Evolutionary conservation across 2,113 vertebrate species (phyloP).

Genomic region (Notothenia rossii): DNA sequence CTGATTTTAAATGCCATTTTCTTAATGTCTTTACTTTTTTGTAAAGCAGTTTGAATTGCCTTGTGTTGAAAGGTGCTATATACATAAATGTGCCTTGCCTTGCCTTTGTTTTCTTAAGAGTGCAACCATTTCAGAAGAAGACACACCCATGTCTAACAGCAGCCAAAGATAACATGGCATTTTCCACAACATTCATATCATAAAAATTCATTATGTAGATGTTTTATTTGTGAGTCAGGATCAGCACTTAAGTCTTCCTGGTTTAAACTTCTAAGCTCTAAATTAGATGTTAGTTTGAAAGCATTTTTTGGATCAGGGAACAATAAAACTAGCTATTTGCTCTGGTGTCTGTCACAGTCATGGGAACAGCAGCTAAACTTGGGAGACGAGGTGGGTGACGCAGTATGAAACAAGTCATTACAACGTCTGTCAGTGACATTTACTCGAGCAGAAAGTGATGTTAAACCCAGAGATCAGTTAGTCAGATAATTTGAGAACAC

Average conservation of each 20-base stretch:
- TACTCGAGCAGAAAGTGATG: constrained; percentile 1
- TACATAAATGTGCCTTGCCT: too few relatives aligned
- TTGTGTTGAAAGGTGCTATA: too few relatives aligned
- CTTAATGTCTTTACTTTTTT: too few relatives aligned
- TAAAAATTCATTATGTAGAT: constrained; percentile 1
- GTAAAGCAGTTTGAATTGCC: too few relatives aligned
- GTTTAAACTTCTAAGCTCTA: neutral
- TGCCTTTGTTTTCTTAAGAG: constrained; percentile 25
- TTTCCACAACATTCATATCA: constrained; percentile 15
- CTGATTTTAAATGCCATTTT: too few relatives aligned
- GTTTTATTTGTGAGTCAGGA: neutral
- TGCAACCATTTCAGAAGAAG: neutral
- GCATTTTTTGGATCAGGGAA: constrained; percentile 14
- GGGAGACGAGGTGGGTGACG: neutral
- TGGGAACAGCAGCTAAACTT: constrained; percentile 15
- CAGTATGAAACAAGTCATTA: neutral
- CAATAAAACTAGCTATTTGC: constrained; percentile 11
- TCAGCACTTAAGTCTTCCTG: neutral
- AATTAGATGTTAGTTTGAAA: constrained; percentile 9
- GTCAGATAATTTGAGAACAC: constrained; percentile 33
- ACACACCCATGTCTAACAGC: constrained; percentile 46
- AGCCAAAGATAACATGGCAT: constrained; percentile 37
- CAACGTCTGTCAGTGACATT: constrained; percentile 9
- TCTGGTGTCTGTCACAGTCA: neutral
- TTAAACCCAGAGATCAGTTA: neutral